Base-by-base conservation (phyloP, 1,140 invertebrate genomes). In the Plutomurus gul region DNA sequence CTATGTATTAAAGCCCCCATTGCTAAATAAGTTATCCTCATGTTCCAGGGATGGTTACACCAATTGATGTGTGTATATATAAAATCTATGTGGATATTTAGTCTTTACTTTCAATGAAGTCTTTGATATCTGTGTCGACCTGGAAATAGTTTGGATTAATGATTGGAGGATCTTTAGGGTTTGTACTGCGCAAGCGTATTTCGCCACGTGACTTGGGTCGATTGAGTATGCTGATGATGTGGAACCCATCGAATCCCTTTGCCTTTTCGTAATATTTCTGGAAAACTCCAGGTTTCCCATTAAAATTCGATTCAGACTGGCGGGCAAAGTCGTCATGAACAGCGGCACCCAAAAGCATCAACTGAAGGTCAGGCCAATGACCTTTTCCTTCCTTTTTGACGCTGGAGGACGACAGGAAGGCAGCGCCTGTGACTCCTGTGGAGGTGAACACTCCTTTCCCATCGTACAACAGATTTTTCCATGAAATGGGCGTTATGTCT, bases 291-390 rank as follows among this genome's bases (percentile, higher is more conserved):
- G 4, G 8, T 22, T 73, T 16, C 6, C 77, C 27, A 37, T 79
- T 75, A 40, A 80, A 77, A 5, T 4, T 36, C n/a, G 75, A 47
- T 49, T 75, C 77, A 20, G 43, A 33, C 20, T 76, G 70, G 49
- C 0, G 0, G 6, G 40, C 72, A 10, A 75, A 16, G n/a, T 39
- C 73, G 4, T 30, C 25, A 25, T 47, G 33, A 16, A 75, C 49
- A 4, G 56, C 75, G 18, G 25, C 39, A 39, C 71, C 76, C 0
- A 65, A 30, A 60, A 72, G 8, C 7, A 81, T 75, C 27, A 51
- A 37, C 33, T 86, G 80, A 60, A 86, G 79, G 78, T 86, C 85
- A 0, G 86, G 86, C 73, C 75, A 85, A 33, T 79, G 71, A 27
- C 75, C 75, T 39, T 81, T 72, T 25, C 75, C 76, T n/a, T 20